Evolutionary conservation across 1,140 invertebrate species (phyloP).

Genomic region (Papilio dardanus): DNA sequence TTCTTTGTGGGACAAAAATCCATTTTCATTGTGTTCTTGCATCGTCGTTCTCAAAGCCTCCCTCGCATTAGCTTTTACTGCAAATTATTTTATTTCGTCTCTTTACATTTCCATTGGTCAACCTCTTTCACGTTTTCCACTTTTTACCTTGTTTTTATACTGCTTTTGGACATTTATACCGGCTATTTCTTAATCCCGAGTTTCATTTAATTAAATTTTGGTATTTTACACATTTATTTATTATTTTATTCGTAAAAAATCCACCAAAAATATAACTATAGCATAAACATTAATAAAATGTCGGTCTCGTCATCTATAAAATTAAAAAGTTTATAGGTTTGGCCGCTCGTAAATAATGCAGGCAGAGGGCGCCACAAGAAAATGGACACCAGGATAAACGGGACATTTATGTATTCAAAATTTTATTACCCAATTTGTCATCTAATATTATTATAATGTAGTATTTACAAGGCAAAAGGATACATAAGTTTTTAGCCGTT

Average conservation of each 20-base stretch:
- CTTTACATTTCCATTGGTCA: constrained; percentile 19
- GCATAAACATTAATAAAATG: background rate
- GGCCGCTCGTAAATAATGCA: constrained; percentile 61
- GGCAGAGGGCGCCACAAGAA: background rate
- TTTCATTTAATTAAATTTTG: too few relatives aligned
- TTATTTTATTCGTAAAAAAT: background rate
- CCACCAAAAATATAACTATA: background rate
- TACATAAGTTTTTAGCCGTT: too few relatives aligned
- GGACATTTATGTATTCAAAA: background rate
- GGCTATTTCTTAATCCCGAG: background rate
- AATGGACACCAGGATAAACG: constrained; percentile 14
- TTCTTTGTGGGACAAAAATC: constrained; percentile 14
- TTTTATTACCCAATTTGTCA: constrained; percentile 35
- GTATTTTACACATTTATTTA: background rate
- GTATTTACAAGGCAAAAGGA: background rate
- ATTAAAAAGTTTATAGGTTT: constrained; percentile 75
- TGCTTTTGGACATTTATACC: background rate
- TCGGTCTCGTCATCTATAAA: constrained; percentile 50
- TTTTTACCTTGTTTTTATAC: background rate
- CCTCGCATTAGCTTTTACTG: constrained; percentile 34
- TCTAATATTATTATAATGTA: constrained; percentile 40
- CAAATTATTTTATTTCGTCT: constrained; percentile 32
- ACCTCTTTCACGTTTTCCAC: background rate
- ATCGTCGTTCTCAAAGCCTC: constrained; percentile 20
- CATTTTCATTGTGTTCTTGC: constrained; percentile 18